Evolutionary conservation across 2,113 vertebrate genomes (phyloP), one percentile per base, ranked within the genome.

Genomic region (Abramis brama): DNA sequence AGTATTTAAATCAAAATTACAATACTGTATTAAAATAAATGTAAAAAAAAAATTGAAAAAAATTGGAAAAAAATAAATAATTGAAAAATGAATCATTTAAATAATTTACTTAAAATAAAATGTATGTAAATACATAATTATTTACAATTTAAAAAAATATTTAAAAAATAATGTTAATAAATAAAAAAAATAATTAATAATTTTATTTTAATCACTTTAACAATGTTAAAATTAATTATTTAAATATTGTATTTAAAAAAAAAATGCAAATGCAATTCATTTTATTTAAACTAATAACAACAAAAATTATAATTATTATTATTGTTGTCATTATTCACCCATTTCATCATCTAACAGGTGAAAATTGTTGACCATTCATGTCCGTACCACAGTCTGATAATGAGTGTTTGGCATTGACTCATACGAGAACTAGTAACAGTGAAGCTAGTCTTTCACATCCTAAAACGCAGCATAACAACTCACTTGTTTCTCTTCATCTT

Each of bases 401-500:
- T 11, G 9, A 71, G 33, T 33, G 17, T 70, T 21, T 9, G 8
- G 33, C 33, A 33, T 39, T 23, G 21, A 39, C 15, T 45, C 21
- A 36, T 23, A 6, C 25, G 23, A n/a, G 2, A 0, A n/a, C 39
- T 47, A n/a, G 39, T 13, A 1, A 43, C 0, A 25, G 70, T 45
- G 39, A n/a, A 7, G 33, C 8, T 2, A 19, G 27, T 50, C 47
- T 50, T 12, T 66, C 27, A 66, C 62, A 0, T n/a, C 30, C 21
- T 2, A 5, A 27, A 75, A 25, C 1, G 0, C 73, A 17, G 43
- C 47, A 6, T 3, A 1, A 25, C 11, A 8, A 36, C 30, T 82
- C 62, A 70, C 80, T 5, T 68, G 79, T 70, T 64, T 62, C 36
- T 80, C 79, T 27, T 68, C 80, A 70, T 82, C 27, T 3, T 68